These are phyloP conservation scores for Diplolepis rosae DNA, from an alignment of 2,888 invertebrate genomes.

Conservation along the genomic window DNA sequence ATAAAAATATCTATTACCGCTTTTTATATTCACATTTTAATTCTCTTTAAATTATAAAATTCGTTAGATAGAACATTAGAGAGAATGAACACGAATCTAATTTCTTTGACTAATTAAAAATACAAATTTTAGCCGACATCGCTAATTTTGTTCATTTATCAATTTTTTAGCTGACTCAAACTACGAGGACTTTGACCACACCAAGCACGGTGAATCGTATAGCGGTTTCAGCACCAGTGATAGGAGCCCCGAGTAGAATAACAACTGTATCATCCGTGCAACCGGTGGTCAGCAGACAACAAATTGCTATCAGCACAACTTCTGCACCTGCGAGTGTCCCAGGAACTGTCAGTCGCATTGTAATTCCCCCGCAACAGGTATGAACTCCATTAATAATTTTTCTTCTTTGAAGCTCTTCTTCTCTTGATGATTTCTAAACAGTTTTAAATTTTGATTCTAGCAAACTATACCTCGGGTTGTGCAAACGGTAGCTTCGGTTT, in stretches of 20 bases:
- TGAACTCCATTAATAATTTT: conserved; percentile 9
- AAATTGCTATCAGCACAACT: conserved; percentile 65
- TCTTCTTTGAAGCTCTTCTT: conserved; percentile 1
- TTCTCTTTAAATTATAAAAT: no score
- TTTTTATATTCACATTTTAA: no score
- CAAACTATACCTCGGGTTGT: conserved; percentile 64
- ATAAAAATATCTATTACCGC: no score
- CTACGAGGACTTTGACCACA: conserved; percentile 61
- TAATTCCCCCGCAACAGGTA: conserved; percentile 69
- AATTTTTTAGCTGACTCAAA: conserved; percentile 61
- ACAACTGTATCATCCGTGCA: conserved; percentile 65
- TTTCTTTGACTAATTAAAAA: no score
- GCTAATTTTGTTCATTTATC: no score
- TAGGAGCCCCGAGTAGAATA: conserved; percentile 66
- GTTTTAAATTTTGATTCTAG: conserved; percentile 34
- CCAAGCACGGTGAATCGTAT: conserved; percentile 66
- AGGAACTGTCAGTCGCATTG: conserved; percentile 67
- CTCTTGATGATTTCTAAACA: background rate
- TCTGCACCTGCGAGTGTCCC: conserved; percentile 57
- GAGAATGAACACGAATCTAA: no score
- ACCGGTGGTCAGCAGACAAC: conserved; percentile 65
- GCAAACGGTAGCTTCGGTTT: conserved; percentile 67
- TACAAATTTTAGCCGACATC: no score
- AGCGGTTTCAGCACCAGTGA: conserved; percentile 66
- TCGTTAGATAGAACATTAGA: no score